These are phyloP conservation scores for Excalfactoria chinensis DNA, from an alignment of 2,113 vertebrate genomes.

Conservation along the genomic window DNA sequence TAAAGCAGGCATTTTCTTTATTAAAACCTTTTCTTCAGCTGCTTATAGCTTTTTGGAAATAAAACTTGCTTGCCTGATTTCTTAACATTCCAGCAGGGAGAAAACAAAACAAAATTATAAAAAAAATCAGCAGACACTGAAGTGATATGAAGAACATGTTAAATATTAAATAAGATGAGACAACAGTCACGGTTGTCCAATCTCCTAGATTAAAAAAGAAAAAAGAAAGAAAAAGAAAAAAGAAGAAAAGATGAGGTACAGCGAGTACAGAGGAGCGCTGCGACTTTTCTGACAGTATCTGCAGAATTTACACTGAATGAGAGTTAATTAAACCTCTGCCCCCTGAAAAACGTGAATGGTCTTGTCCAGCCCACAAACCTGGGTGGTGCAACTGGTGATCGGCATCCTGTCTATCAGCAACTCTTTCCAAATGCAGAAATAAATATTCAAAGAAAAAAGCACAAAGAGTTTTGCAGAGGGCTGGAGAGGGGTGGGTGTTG, in stretches of 20 bases:
- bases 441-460: background rate
- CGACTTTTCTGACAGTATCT: background rate
- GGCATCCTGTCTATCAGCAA: rapidly evolving
- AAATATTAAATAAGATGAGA: conserved; percentile 7
- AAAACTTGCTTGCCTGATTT: background rate
- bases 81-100: background rate
- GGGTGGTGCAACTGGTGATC: background rate
- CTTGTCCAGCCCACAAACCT: background rate
- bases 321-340: background rate
- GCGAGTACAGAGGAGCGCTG: background rate
- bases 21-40: conserved; percentile 19
- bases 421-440: background rate
- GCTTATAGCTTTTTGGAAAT: conserved; percentile 10
- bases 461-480: background rate
- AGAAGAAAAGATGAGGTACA: background rate
- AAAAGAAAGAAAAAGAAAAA: background rate
- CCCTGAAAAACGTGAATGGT: background rate
- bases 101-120: background rate
- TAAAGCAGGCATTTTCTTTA: conserved; percentile 27
- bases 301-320: background rate
- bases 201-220: background rate
- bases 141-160: background rate
- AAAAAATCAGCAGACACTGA: background rate
- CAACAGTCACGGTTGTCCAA: background rate
- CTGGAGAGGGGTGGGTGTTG: background rate